A percentile compares a stretch with the other conserved stretches of the same genome.
These are phyloP conservation scores for Anisognathus igniventris DNA, from an alignment of 2,797 vertebrate genomes.

Conservation along the genomic window DNA sequence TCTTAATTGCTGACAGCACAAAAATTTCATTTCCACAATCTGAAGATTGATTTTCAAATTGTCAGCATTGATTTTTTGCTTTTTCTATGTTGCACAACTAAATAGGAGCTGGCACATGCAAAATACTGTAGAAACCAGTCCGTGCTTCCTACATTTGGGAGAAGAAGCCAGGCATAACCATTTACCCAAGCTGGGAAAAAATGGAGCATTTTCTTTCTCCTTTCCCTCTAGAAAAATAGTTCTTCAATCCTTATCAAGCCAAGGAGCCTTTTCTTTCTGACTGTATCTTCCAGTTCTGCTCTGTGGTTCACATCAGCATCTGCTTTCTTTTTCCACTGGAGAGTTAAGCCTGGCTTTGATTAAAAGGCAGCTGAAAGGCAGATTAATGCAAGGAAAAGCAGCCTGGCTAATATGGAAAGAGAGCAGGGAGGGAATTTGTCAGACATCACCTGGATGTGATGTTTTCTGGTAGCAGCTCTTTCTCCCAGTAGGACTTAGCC, in stretches of 20 bases:
- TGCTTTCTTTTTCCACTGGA: constrained; percentile 15
- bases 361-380: constrained; percentile 15
- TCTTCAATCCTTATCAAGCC: constrained; percentile 20
- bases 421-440: not conserved
- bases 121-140: not conserved
- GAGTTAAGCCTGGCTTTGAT: constrained; percentile 9
- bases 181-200: not conserved
- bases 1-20: not conserved
- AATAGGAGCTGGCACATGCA: not conserved
- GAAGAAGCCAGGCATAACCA: not conserved
- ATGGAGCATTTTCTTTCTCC: not conserved
- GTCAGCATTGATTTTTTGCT: not conserved
- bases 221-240: not conserved
- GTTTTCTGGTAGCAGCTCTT: constrained; percentile 7
- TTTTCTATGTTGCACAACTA: not conserved
- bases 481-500: not conserved
- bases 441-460: not conserved
- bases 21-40: not conserved
- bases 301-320: constrained; percentile 35
- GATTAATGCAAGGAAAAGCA: not conserved
- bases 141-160: not conserved
- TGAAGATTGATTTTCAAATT: not conserved
- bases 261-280: not conserved
- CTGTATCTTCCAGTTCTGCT: not conserved
- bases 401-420: not conserved